phyloP scores from a whole-genome alignment of 2,797 vertebrate genomes.

The Eulemur coronatus region DNA sequence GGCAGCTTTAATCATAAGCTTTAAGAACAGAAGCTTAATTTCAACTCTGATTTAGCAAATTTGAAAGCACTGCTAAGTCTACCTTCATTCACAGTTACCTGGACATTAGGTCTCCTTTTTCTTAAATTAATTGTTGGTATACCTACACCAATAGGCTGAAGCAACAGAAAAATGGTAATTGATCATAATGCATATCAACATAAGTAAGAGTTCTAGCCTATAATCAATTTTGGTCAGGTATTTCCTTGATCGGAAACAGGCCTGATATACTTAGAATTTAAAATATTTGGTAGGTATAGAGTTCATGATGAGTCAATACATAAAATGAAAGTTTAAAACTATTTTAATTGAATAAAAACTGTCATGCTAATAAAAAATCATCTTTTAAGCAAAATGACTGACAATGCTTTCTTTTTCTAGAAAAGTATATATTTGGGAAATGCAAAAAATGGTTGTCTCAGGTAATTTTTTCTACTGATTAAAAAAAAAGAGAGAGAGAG shows the following conservation, averaged over 20 bases:
- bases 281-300: neutral
- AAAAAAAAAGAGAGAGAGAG: neutral
- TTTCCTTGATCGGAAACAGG: neutral
- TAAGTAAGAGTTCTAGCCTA: neutral
- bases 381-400: neutral
- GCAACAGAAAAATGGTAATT: slow-evolving; percentile 84
- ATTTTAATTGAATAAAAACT: neutral
- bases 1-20: slow-evolving; percentile 73
- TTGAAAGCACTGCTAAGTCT: slow-evolving; percentile 73
- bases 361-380: neutral
- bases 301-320: neutral
- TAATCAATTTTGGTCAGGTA: neutral
- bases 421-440: neutral
- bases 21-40: slow-evolving; percentile 78
- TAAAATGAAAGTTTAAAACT: slow-evolving; percentile 23
- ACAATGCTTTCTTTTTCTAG: neutral
- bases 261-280: neutral
- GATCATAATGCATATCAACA: slow-evolving; percentile 63
- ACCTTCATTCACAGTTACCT: slow-evolving; percentile 86
- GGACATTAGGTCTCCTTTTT: slow-evolving; percentile 86
- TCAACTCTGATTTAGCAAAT: slow-evolving; percentile 75
- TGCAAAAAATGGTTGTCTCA: neutral
- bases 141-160: slow-evolving; percentile 89
- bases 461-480: neutral
- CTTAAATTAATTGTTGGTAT: slow-evolving; percentile 89